phyloP scores from a whole-genome alignment of 2,113 vertebrate genomes.

The Hipposideros armiger region DNA sequence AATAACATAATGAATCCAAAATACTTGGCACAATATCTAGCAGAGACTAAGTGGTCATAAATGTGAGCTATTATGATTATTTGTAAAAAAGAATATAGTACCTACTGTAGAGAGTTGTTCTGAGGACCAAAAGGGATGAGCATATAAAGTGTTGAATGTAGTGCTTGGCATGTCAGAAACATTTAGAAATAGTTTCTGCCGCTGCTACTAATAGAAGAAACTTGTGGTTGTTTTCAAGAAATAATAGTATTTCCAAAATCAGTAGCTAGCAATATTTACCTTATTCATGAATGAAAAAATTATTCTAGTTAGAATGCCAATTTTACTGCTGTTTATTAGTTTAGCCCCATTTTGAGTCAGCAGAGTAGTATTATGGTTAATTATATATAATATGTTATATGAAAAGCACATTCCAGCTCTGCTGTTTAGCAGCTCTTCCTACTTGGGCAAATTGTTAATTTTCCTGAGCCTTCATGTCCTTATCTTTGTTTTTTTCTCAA shows the following conservation, averaged over 20 bases:
- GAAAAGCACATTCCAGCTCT: background rate
- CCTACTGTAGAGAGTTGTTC: background rate
- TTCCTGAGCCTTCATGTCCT: background rate
- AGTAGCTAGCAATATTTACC: slow-evolving; percentile 17
- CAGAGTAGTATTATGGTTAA: background rate
- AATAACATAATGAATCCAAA: slow-evolving; percentile 28
- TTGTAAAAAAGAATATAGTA: slow-evolving; percentile 46
- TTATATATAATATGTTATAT: background rate
- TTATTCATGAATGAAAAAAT: slow-evolving; percentile 14
- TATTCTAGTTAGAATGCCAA: background rate
- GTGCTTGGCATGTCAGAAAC: background rate
- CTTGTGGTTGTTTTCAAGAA: slow-evolving; percentile 34
- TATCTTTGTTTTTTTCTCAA: background rate
- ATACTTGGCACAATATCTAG: background rate
- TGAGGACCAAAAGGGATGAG: background rate
- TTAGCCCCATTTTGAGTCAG: slow-evolving; percentile 30
- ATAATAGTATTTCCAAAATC: slow-evolving; percentile 42
- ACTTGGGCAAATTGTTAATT: slow-evolving; percentile 19
- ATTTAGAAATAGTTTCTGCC: slow-evolving; percentile 20
- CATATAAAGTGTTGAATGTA: background rate
- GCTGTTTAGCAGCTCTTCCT: background rate
- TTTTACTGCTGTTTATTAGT: background rate
- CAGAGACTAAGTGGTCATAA: background rate
- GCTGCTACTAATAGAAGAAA: background rate
- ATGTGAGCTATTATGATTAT: background rate